Base-by-base conservation (phyloP, 2,888 invertebrate genomes). In the Lasioglossum malachurum region DNA sequence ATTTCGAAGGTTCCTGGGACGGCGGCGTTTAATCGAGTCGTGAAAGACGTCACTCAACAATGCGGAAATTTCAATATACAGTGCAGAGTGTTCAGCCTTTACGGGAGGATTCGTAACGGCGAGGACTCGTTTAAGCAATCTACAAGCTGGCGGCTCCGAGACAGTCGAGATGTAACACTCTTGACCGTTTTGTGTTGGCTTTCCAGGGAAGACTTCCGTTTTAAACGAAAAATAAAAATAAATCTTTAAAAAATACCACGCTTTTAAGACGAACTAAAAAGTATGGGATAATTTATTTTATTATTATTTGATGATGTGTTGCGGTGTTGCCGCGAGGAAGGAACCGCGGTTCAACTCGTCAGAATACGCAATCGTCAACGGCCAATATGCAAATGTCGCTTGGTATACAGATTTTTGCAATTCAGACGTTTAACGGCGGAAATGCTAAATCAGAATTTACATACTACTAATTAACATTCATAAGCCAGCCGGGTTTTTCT, bases 41-140 rank as follows among this genome's bases (percentile, higher is more conserved):
- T 16, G 71, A 44, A 60, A 78, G 46, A 60, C 71, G 71, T 71
- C 74, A 75, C 72, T 77, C 31, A 53, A 69, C 38, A 67, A 78
- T 57, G 16, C 53, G 27, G 73, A 69, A 78, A 69, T 78, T 49
- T 75, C 27, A 71, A 77, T 73, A 49, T 35, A 67, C 10, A 19
- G 44, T 23, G 71, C 53, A 67, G 23, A 44, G 57, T 35, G 71
- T 53, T 46, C 44, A 44, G 53, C 69, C 69, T 77, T 71, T 31
- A 31, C 10, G 12, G 27, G 35, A 14, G n/a, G 38, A 46, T 19
- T 23, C 23, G 71, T 19, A 16, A 27, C 73, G 27, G 19, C n/a
- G n/a, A 4, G 41, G 71, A 67, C 23, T 71, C 31, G 38, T 35
- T 69, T 69, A 23, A 69, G 69, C n/a, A 38, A 14, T 46, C n/a